Evolutionary conservation across 1,140 invertebrate species (phyloP), one percentile per base, ranked within the genome.

Genomic region (Monochamus saltuarius): DNA sequence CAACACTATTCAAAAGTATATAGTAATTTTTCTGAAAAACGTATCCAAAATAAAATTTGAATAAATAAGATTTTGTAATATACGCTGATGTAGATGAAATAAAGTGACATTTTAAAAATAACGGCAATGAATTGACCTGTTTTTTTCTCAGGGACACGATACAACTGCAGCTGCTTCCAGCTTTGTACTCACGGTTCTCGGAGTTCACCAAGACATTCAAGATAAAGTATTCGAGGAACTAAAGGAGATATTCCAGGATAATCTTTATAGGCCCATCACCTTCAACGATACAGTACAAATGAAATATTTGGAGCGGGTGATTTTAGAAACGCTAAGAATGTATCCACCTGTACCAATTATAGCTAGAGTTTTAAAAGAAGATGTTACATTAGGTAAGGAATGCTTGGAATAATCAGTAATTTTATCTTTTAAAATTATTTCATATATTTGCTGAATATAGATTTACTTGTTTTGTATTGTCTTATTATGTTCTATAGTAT

Each of bases 131-230:
- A 4, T 36, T 29, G 19, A 29, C 11, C 2, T 35, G 17, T 9
- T 34, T 10, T 52, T 0, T 14, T 39, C 45, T 61, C 10, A 61
- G 64, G 89, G 94, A 11, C 94, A 96, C 73, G 94, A 97, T 71
- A 96, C 94, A 2, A 96, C 93, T 0, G 89, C 91, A 1, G 86
- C 90, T 40, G 91, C 83, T 11, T 87, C 89, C n/a, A 90, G 88
- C 68, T 95, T 93, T 81, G 89, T 90, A 52, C 75, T 94, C 0
- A 91, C 87, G 35, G 77, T 92, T 13, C 84, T 95, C 71, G 91
- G 89, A 7, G 83, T 86, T 56, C 85, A 94, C 70, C 88, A 88
- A 43, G 83, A 92, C 10, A 86, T 90, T 59, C 79, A 84, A 64
- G 82, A 86, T 13, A 88, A 84, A 65, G 85, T 92, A 0, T 86